These are phyloP conservation scores for Trichonephila inaurata DNA, from an alignment of 1,140 invertebrate genomes.

Conservation along the genomic window DNA sequence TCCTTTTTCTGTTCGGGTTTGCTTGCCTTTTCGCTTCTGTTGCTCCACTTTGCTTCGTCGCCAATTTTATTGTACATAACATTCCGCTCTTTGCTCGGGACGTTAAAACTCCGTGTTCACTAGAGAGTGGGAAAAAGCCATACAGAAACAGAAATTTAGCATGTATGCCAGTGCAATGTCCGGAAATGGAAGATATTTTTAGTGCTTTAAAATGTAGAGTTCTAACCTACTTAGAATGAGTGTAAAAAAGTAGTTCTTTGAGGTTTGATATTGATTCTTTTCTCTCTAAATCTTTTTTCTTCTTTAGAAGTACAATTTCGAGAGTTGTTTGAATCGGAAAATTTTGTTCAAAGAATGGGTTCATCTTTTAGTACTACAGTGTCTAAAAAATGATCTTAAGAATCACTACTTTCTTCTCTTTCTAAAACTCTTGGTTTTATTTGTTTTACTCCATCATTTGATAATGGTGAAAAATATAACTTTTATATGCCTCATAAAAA, in stretches of 20 bases:
- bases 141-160: neutral
- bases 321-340: neutral
- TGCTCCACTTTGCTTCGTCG: neutral
- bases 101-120: neutral
- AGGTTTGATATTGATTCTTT: neutral
- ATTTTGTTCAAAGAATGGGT: neutral
- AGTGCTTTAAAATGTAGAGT: neutral
- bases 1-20: neutral
- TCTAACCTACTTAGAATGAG: neutral
- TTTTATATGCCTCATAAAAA: too few species aligned
- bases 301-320: neutral
- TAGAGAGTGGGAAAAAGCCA: neutral
- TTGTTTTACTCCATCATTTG: too few species aligned
- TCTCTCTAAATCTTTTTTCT: neutral
- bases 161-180: neutral
- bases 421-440: too few species aligned
- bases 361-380: neutral
- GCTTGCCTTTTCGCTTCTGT: neutral
- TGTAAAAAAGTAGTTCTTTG: neutral
- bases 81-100: neutral
- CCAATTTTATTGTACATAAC: neutral
- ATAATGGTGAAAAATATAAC: too few species aligned
- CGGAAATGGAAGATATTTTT: constrained; percentile 8
- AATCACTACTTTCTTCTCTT: neutral
- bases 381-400: neutral